Conservation (phyloP, 1,140 invertebrate species). For the Apis florea region DNA sequence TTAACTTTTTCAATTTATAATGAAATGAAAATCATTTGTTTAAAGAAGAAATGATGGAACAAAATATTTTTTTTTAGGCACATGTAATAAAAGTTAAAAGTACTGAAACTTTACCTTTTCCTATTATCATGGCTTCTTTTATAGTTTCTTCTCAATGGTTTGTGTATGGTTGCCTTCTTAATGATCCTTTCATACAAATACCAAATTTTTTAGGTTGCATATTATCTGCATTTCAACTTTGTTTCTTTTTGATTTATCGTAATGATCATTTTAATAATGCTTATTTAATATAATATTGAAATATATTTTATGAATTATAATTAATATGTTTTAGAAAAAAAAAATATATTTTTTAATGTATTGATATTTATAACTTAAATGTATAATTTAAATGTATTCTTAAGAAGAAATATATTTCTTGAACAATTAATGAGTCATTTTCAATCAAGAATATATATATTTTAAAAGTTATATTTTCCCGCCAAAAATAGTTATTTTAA, state of each 20-base stretch:
- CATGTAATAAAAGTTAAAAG: conserved; percentile 88
- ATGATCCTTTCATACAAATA: conserved; percentile 87
- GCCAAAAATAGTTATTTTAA: background rate
- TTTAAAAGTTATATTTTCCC: background rate
- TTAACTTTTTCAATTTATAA: background rate
- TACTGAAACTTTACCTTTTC: conserved; percentile 89
- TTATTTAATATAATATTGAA: conserved; percentile 65
- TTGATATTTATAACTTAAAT: background rate
- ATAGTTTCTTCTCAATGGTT: conserved; percentile 88
- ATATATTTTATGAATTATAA: background rate
- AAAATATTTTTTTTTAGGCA: conserved; percentile 75
- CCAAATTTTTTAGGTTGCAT: conserved; percentile 88
- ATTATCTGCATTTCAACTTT: conserved; percentile 85
- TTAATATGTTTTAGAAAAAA: background rate
- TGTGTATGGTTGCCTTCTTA: conserved; percentile 86
- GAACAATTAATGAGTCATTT: background rate
- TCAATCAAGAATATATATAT: background rate
- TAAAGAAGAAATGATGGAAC: background rate
- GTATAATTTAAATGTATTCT: background rate
- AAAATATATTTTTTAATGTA: conserved; percentile 4
- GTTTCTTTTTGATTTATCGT: conserved; percentile 86
- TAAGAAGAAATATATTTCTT: conserved; percentile 40
- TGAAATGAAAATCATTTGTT: background rate
- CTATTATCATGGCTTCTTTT: conserved; percentile 88
- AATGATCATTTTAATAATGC: conserved; percentile 72